Evolutionary conservation across 2,888 invertebrate species (phyloP).

Genomic region (Agriopis aurantiaria): DNA sequence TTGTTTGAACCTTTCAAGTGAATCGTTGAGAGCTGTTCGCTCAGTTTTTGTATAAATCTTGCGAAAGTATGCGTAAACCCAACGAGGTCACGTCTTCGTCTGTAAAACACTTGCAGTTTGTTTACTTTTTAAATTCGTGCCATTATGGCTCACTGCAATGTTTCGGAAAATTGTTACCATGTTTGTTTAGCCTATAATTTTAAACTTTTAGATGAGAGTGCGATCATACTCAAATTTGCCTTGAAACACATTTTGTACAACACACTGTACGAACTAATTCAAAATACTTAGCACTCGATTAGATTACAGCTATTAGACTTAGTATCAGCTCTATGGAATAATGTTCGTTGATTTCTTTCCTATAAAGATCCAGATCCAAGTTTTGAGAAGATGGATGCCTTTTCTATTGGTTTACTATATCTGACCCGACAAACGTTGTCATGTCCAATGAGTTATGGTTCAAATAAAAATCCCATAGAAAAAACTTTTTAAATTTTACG

Average conservation of each 20-base stretch:
- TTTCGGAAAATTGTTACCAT: background rate
- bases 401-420: too few species aligned
- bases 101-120: slow-evolving; percentile 23
- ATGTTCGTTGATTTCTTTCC: too few species aligned
- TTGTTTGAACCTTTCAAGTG: slow-evolving; percentile 18
- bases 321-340: too few species aligned
- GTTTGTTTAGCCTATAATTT: slow-evolving; percentile 9
- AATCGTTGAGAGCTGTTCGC: slow-evolving; percentile 19
- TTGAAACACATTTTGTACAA: background rate
- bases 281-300: too few species aligned
- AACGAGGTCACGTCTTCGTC: slow-evolving; percentile 32
- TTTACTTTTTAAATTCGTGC: slow-evolving; percentile 26
- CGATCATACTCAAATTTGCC: background rate
- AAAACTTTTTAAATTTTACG: too few species aligned
- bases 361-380: too few species aligned
- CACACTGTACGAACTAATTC: too few species aligned
- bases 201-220: background rate
- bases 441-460: too few species aligned
- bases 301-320: background rate
- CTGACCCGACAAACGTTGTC: too few species aligned
- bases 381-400: too few species aligned
- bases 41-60: slow-evolving; percentile 29
- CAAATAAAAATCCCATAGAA: too few species aligned
- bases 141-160: slow-evolving; percentile 14
- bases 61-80: slow-evolving; percentile 26